Percentiles rank a stretch among this genome's conserved stretches.
phyloP scores from a whole-genome alignment of 2,888 invertebrate species.

The Tetheella fluctuosa region DNA sequence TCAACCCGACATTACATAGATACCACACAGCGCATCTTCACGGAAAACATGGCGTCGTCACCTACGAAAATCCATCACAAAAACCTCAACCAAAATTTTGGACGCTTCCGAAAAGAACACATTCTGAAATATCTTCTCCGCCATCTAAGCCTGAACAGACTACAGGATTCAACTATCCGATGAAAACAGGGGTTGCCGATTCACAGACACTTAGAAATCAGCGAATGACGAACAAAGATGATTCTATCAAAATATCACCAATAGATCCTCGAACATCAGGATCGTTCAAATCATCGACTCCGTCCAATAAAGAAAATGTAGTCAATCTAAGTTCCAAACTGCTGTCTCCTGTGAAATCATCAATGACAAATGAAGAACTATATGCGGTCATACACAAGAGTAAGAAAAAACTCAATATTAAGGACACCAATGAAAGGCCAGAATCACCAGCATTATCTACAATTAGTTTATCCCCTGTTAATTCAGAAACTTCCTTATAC shows the following conservation, averaged over 20 bases:
- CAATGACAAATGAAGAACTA: conserved; percentile 91
- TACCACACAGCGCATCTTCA: conserved; percentile 66
- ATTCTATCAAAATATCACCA: conserved; percentile 86
- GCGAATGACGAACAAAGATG: conserved; percentile 49
- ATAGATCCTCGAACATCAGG: conserved; percentile 86
- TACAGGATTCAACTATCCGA: conserved; percentile 45
- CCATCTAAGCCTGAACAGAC: conserved; percentile 38
- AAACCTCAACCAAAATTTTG: conserved; percentile 81
- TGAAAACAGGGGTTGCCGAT: conserved; percentile 41
- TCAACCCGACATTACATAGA: conserved; percentile 61
- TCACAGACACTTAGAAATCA: conserved; percentile 29
- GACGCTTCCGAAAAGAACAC: conserved; percentile 81
- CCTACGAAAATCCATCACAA: conserved; percentile 54
- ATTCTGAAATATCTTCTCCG: conserved; percentile 44
- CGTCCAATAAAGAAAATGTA: conserved; percentile 81
- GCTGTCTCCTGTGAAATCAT: conserved; percentile 87
- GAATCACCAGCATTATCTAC: conserved; percentile 76
- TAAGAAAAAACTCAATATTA: conserved; percentile 89
- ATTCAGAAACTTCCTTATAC: conserved; percentile 75
- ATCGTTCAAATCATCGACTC: conserved; percentile 88
- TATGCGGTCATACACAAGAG: conserved; percentile 91
- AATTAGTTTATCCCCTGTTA: conserved; percentile 79
- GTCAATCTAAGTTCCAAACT: conserved; percentile 79
- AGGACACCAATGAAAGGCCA: conserved; percentile 78
- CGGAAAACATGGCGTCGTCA: conserved; percentile 64